These are phyloP conservation scores for Planococcus citri DNA, from an alignment of 1,140 invertebrate species.

Conservation along the genomic window DNA sequence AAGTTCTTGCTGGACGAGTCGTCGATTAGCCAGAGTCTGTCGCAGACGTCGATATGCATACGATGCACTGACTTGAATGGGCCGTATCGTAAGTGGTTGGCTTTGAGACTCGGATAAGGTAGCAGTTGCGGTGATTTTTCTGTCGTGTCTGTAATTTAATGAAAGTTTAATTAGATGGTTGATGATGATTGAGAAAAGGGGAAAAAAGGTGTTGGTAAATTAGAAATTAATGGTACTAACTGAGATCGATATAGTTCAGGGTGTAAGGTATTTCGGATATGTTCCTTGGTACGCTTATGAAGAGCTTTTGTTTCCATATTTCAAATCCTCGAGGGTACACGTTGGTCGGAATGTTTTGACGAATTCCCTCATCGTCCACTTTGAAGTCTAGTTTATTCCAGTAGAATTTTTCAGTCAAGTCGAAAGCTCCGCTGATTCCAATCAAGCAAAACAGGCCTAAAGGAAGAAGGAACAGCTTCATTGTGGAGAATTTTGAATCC, in stretches of 20 bases:
- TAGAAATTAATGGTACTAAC: constrained; percentile 31
- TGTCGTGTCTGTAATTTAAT: not conserved
- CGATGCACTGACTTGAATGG: constrained; percentile 53
- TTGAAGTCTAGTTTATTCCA: too few species aligned
- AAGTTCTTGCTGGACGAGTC: too few species aligned
- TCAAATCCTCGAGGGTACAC: constrained; percentile 59
- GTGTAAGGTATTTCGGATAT: constrained; percentile 32
- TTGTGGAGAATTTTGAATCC: too few species aligned
- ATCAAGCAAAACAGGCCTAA: too few species aligned
- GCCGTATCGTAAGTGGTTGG: constrained; percentile 26
- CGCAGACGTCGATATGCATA: constrained; percentile 55
- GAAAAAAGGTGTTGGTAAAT: too few species aligned
- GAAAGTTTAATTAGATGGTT: constrained; percentile 33
- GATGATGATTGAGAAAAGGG: constrained; percentile 30
- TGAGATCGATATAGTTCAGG: not conserved
- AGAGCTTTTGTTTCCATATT: constrained; percentile 59
- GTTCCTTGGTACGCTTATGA: constrained; percentile 63
- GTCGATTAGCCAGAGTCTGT: constrained; percentile 45
- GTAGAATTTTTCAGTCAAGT: too few species aligned
- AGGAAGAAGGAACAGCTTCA: too few species aligned
- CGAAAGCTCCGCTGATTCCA: too few species aligned
- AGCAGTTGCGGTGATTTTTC: not conserved
- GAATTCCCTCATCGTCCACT: too few species aligned
- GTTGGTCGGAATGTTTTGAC: constrained; percentile 41
- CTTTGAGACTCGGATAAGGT: too few species aligned